A percentile compares a stretch with the other conserved stretches of the same genome.
These are phyloP conservation scores for Melanophora roralis DNA, from an alignment of 2,888 invertebrate species.

Conservation along the genomic window DNA sequence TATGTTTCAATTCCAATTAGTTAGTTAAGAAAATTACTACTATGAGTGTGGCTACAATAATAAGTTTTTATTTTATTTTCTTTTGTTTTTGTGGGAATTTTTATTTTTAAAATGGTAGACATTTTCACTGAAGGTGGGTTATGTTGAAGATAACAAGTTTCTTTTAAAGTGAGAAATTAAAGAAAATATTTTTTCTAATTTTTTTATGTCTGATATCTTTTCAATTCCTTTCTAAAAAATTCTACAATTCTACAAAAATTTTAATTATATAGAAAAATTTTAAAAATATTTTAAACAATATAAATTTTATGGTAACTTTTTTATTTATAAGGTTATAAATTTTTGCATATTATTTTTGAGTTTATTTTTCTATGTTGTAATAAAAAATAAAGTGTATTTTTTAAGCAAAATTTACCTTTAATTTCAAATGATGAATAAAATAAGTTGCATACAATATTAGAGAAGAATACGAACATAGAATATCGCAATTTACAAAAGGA, in stretches of 20 bases:
- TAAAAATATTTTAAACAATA: too few relatives aligned
- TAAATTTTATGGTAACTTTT: too few relatives aligned
- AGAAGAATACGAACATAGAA: not conserved
- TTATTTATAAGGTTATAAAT: too few relatives aligned
- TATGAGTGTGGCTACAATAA: conserved; percentile 28
- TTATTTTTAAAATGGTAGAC: too few relatives aligned
- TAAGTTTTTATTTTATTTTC: conserved; percentile 26
- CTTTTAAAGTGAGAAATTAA: too few relatives aligned
- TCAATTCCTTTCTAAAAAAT: too few relatives aligned
- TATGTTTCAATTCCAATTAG: conserved; percentile 77
- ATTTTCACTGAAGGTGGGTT: too few relatives aligned
- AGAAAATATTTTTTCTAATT: too few relatives aligned
- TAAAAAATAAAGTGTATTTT: conserved; percentile 12
- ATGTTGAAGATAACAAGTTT: too few relatives aligned
- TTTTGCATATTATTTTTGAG: conserved; percentile 28
- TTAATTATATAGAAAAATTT: too few relatives aligned
- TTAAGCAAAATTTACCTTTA: not conserved
- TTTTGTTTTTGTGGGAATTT: not conserved
- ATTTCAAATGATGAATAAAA: conserved; percentile 39
- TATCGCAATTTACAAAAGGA: not conserved
- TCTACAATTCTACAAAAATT: too few relatives aligned
- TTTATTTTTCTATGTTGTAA: not conserved
- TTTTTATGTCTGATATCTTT: too few relatives aligned
- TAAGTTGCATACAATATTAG: conserved; percentile 40
- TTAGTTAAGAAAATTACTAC: conserved; percentile 43